These are phyloP conservation scores for Callyntrura guangdongensis DNA, from an alignment of 2,888 invertebrate species.

Conservation along the genomic window DNA sequence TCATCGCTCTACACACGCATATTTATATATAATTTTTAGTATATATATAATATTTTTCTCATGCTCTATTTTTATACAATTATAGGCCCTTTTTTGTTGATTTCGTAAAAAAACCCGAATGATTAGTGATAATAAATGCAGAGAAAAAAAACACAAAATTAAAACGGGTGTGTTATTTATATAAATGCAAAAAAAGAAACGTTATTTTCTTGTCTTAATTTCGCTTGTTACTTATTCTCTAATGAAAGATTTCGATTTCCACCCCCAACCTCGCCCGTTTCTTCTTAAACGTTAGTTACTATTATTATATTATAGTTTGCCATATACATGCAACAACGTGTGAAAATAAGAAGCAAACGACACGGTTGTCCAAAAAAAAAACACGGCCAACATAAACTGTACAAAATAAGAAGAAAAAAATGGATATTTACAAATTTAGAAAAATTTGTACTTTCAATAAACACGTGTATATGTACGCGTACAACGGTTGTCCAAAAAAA, in stretches of 20 bases:
- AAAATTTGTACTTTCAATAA: slow-evolving; percentile 79
- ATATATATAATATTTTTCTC: too few species aligned
- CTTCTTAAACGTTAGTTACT: not conserved
- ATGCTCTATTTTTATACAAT: not conserved
- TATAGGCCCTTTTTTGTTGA: slow-evolving; percentile 2
- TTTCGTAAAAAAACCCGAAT: slow-evolving; percentile 1
- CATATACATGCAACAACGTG: not conserved
- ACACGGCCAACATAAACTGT: not conserved
- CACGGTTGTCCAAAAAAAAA: not conserved
- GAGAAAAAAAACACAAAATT: not conserved
- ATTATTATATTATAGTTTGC: not conserved
- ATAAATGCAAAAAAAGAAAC: not conserved
- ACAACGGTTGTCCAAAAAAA: not conserved
- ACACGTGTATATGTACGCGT: too few species aligned
- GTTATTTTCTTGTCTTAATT: slow-evolving; percentile 45
- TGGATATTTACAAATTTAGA: slow-evolving; percentile 78
- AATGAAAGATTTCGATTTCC: slow-evolving; percentile 78
- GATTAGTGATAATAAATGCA: not conserved
- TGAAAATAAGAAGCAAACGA: not conserved
- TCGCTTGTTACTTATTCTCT: slow-evolving; percentile 28
- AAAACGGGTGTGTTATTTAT: not conserved
- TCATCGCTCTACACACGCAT: not conserved
- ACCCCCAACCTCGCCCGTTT: not conserved
- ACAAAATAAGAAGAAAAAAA: slow-evolving; percentile 61
- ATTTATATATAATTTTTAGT: too few species aligned